phyloP scores from a whole-genome alignment of 1,140 invertebrate species.

The Diabrotica virgifera region DNA sequence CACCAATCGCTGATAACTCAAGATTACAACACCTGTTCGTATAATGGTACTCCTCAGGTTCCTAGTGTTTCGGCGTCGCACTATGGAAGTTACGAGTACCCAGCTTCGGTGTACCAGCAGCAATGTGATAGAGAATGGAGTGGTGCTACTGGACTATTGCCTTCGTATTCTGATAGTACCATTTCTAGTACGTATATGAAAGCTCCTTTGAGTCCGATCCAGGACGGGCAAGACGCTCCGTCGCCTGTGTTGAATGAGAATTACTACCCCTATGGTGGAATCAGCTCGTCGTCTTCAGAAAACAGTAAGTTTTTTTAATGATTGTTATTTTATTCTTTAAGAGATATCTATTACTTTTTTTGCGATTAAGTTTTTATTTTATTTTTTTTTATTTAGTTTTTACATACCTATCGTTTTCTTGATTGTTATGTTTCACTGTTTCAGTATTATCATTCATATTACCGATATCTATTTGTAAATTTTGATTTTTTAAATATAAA shows the following conservation, averaged over 20 bases:
- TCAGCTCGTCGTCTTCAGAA: conserved; percentile 34
- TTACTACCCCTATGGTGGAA: conserved; percentile 39
- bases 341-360: too few relatives aligned
- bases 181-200: conserved; percentile 41
- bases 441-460: too few relatives aligned
- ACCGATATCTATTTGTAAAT: too few relatives aligned
- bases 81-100: conserved; percentile 42
- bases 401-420: too few relatives aligned
- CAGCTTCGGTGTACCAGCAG: conserved; percentile 41
- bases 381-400: too few relatives aligned
- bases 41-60: conserved; percentile 39
- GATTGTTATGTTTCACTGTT: too few relatives aligned
- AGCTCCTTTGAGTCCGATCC: conserved; percentile 44
- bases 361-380: too few relatives aligned
- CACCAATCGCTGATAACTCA: conserved; percentile 40
- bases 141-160: conserved; percentile 25
- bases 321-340: too few relatives aligned
- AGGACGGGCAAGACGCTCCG: conserved; percentile 40
- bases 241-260: conserved; percentile 34
- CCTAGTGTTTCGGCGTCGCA: conserved; percentile 35
- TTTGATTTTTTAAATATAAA: too few relatives aligned
- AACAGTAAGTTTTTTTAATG: conserved; percentile 37
- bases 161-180: conserved; percentile 33
- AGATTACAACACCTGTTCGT: conserved; percentile 44
- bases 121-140: conserved; percentile 44